Percentiles rank a stretch among this genome's conserved stretches.
Conservation (phyloP, 1,140 invertebrate species). For the Acromyrmex echinatior region DNA sequence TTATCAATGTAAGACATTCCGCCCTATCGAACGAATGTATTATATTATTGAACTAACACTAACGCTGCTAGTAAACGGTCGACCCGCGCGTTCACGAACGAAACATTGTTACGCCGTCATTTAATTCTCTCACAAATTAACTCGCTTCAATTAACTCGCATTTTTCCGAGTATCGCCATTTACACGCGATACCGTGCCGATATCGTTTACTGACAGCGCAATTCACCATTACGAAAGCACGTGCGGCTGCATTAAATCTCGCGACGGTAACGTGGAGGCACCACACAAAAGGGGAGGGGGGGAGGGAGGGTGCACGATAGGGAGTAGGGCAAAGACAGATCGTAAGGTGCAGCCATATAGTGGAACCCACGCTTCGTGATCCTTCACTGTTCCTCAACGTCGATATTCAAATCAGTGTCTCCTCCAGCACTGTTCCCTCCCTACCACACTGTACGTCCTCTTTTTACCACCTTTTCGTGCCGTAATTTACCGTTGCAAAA, state of each 20-base stretch:
- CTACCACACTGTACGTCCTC: constrained; percentile 69
- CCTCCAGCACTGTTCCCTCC: constrained; percentile 61
- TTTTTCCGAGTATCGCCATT: constrained; percentile 36
- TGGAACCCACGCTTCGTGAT: constrained; percentile 73
- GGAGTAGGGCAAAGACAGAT: constrained; percentile 65
- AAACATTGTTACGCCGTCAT: not conserved
- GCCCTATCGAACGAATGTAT: not conserved
- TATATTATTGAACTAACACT: no score
- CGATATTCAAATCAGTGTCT: constrained; percentile 78
- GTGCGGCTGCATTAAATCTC: constrained; percentile 71
- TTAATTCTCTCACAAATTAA: constrained; percentile 60
- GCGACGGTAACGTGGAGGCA: constrained; percentile 39
- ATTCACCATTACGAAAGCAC: constrained; percentile 74
- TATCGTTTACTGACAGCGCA: constrained; percentile 64
- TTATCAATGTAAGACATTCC: not conserved
- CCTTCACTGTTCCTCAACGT: constrained; percentile 74
- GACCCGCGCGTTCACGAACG: not conserved
- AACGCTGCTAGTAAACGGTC: not conserved
- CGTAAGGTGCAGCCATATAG: constrained; percentile 73
- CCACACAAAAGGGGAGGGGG: not conserved
- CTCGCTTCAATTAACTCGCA: constrained; percentile 39
- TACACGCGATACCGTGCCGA: constrained; percentile 64
- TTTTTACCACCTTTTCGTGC: constrained; percentile 76
- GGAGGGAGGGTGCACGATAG: not conserved
- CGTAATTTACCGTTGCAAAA: constrained; percentile 76